A percentile compares a stretch with the other conserved stretches of the same genome.
phyloP scores from a whole-genome alignment of 2,888 invertebrate species.

The Chamaedrilus cognettii region DNA sequence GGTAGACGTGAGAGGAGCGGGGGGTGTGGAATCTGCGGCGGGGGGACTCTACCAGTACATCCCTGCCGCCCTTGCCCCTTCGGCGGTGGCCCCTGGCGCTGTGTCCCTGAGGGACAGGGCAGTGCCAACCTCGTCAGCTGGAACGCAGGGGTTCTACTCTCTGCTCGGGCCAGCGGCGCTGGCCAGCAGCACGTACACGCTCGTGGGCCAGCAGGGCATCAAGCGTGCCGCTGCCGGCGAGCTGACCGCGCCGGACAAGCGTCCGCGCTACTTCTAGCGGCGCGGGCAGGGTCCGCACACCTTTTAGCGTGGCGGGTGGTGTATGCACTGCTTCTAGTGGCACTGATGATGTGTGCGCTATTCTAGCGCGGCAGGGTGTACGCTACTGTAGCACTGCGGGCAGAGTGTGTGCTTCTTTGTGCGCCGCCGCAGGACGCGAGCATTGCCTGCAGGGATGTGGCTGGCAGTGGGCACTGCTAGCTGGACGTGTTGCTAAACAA shows the following conservation, averaged over 20 bases:
- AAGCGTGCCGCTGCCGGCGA: constrained; percentile 18
- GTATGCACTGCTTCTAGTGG: neutral
- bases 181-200: neutral
- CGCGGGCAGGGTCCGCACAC: too few relatives aligned
- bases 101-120: neutral
- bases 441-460: too few relatives aligned
- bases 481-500: too few relatives aligned
- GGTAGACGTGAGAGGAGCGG: too few relatives aligned
- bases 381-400: neutral
- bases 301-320: neutral
- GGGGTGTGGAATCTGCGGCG: too few relatives aligned
- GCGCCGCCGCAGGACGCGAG: too few relatives aligned
- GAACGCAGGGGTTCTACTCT: constrained; percentile 3
- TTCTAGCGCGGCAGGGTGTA: neutral
- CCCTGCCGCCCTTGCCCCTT: too few relatives aligned
- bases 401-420: too few relatives aligned
- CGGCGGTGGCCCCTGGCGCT: too few relatives aligned
- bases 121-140: constrained; percentile 12
- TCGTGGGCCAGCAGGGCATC: constrained; percentile 12
- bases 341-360: neutral
- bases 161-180: constrained; percentile 9
- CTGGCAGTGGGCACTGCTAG: too few relatives aligned
- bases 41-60: too few relatives aligned
- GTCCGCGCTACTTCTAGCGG: constrained; percentile 10
- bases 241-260: constrained; percentile 9